Base-by-base conservation (phyloP, 2,797 vertebrate genomes). In the Dallia pectoralis region DNA sequence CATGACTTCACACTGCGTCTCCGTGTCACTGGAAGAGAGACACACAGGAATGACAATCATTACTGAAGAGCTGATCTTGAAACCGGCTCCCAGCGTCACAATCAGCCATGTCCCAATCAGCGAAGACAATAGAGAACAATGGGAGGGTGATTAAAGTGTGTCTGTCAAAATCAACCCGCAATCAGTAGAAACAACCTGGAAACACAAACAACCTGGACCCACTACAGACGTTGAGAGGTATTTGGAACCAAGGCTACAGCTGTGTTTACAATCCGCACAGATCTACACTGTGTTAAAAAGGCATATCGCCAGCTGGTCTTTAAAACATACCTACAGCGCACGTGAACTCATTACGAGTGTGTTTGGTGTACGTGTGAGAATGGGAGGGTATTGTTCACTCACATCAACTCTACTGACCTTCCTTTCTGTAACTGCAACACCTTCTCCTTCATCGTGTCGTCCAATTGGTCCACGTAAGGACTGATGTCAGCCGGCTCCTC, bases 1-100 rank as follows among this genome's bases (percentile, higher is more conserved):
- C 97, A 99, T 99, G 79, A 97, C 93, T 82, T 98, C 97, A 87
- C 97, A 99, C 81, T 98, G 97, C 8, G 93, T 93, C 89, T 99
- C 97, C 0, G 96, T 96, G 80, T 99, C 97, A 53, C 97, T 99
- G 25, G 64, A 62, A 25, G 53, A 63, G 14, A 11, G 27, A 59
- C 16, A 27, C 32, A 47, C 11, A 15, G 25, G n/a, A n/a, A n/a
- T n/a, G n/a, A n/a, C n/a, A n/a, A 44, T 8, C 6, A 51, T 56
- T 19, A 59, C 44, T 33, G 5, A 4, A 44, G 30, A 27, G 4
- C 61, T 12, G 12, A 63, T 63, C 32, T 32, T 1, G 5, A 64
- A 32, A 18, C 6, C 30, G 1, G 16, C 7, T 32, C 32, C 1
- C 29, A 62, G 61, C 3, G 15, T 4, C 14, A 25, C 27, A 62